These are phyloP conservation scores for Pipistrellus pygmaeus DNA, from an alignment of 2,797 vertebrate genomes.

Conservation along the genomic window DNA sequence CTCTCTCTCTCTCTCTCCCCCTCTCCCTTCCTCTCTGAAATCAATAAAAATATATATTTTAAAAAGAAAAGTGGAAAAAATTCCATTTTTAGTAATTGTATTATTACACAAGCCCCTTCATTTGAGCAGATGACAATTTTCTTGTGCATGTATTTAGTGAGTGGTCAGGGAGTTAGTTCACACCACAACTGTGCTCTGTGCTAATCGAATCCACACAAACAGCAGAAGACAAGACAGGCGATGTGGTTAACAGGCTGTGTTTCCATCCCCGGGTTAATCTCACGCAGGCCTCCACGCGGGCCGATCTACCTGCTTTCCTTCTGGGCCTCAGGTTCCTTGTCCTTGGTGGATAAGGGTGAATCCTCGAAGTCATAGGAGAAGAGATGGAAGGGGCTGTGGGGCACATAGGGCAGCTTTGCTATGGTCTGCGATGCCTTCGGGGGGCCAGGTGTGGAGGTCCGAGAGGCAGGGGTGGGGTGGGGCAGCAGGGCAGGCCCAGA, in stretches of 20 bases:
- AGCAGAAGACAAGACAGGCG: neutral
- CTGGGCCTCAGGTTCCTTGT: slow-evolving; percentile 88
- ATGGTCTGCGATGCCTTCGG: slow-evolving; percentile 85
- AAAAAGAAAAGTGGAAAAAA: too few relatives aligned
- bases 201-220: slow-evolving; percentile 9
- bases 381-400: slow-evolving; percentile 94
- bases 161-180: neutral
- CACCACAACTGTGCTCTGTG: neutral
- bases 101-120: neutral
- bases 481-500: slow-evolving; percentile 81
- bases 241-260: neutral
- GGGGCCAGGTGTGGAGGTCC: slow-evolving; percentile 81
- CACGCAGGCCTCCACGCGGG: neutral
- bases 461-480: slow-evolving; percentile 76
- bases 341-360: slow-evolving; percentile 86
- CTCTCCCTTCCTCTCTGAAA: too few relatives aligned
- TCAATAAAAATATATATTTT: too few relatives aligned
- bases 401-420: slow-evolving; percentile 93
- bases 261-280: neutral
- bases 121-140: neutral
- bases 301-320: slow-evolving; percentile 90
- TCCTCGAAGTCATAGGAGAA: slow-evolving; percentile 96
- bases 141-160: neutral
- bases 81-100: neutral
- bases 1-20: too few relatives aligned